Base-by-base conservation (phyloP, 2,113 vertebrate species). In the Leptobrachium ailaonicum region DNA sequence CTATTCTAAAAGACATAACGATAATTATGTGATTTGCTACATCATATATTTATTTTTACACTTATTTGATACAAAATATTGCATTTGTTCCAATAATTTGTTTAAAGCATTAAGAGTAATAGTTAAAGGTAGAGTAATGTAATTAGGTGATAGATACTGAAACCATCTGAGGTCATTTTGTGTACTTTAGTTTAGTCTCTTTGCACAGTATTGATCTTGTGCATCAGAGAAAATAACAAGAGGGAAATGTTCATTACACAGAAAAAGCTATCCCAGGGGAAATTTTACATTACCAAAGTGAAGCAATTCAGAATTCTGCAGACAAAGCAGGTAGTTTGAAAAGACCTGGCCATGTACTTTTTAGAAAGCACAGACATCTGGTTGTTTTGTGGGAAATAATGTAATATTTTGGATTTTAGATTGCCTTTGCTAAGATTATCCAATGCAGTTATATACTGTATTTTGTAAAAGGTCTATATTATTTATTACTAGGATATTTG, bases 141-240 rank as follows among this genome's bases (percentile, higher is more conserved):
- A 64, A 40, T 64, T 32, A 64, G 3, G 40, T 64, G 5, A 10
- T 64, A 7, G 20, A 40, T 20, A 64, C 62, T 64, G 62, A 64
- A 40, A 20, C 62, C 62, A 64, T 13, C 32, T 64, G 62, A 64
- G 62, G 6, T 32, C 3, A 40, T 7, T 1, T 40, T 64, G 62
- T 64, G 40, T 32, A 64, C 14, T 64, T 64, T 64, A 64, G n/a
- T 53, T 20, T 5, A 32, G 13, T 45, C 44, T 71, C 12, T 71
- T 47, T n/a, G 43, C 14, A n/a, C 68, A 2, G 10, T 71, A 71
- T 71, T 71, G 68, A 71, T 71, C 45, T 20, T 71, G 68, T 71
- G 68, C 68, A 71, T 71, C 68, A 71, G 68, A 50, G 68, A 71
- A 47, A 47, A 47, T 71, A 71, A 71, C 68, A 71, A 71, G 45